phyloP scores from a whole-genome alignment of 92 coral and sea anemone genomes.

The Blastomussa wellsi region DNA sequence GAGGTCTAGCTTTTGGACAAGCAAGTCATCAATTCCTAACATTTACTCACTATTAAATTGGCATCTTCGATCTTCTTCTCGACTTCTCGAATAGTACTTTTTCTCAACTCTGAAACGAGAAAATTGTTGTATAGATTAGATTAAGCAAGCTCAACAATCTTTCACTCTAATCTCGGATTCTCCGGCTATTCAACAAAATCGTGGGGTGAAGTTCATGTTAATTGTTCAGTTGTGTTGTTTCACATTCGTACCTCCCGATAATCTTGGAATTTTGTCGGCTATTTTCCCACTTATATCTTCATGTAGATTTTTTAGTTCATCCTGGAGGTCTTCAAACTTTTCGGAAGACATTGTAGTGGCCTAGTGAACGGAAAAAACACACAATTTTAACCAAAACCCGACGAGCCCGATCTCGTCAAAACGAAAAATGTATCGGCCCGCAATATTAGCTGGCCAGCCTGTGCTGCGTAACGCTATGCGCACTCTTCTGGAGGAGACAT shows the following conservation, averaged over 20 bases:
- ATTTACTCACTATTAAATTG: constrained; percentile 73
- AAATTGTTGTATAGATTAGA: not conserved
- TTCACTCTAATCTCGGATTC: not conserved
- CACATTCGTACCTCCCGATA: constrained; percentile 86
- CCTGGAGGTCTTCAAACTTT: constrained; percentile 96
- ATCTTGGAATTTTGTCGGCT: constrained; percentile 76
- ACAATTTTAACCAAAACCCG: not conserved
- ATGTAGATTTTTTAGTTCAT: constrained; percentile 75
- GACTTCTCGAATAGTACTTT: constrained; percentile 87
- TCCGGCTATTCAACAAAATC: not conserved
- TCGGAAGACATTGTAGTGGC: constrained; percentile 76
- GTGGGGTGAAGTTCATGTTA: not conserved
- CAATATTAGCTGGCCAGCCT: constrained; percentile 17
- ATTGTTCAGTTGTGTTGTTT: no score
- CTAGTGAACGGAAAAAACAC: not conserved
- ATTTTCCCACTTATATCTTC: constrained; percentile 77
- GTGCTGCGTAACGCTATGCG: constrained; percentile 12
- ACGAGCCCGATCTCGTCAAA: not conserved
- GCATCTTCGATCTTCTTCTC: constrained; percentile 98
- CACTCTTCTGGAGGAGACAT: constrained; percentile 4
- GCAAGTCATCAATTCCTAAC: not conserved
- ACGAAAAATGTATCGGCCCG: constrained; percentile 3
- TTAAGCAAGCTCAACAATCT: no score
- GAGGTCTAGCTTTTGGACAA: not conserved
- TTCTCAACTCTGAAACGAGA: constrained; percentile 73